Percentiles rank a stretch among this genome's conserved stretches.
Conservation (phyloP, 2,113 vertebrate genomes). For the Macroglossus sobrinus region DNA sequence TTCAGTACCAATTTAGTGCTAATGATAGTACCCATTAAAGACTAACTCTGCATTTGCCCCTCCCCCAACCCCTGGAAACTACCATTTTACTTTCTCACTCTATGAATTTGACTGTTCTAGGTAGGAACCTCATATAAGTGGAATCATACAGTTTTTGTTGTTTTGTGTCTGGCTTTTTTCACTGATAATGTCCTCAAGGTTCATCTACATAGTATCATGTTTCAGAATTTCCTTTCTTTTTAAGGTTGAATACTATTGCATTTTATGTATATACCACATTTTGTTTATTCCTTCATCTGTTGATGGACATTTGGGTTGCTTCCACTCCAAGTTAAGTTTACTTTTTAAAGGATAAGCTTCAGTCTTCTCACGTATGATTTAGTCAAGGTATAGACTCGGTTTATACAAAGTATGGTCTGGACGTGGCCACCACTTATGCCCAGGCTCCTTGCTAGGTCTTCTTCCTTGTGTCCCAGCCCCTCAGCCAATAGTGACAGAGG, state of each 20-base stretch:
- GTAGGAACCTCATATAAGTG: neutral
- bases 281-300: neutral
- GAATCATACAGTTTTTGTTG: neutral
- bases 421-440: neutral
- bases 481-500: neutral
- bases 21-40: neutral
- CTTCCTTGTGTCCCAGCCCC: neutral
- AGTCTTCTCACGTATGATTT: neutral
- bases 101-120: neutral
- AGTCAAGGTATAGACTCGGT: neutral
- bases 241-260: neutral
- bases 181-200: neutral
- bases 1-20: neutral
- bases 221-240: neutral
- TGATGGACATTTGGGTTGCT: neutral
- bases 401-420: neutral
- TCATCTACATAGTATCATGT: fast-evolving
- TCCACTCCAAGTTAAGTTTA: slow-evolving; percentile 81
- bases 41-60: neutral
- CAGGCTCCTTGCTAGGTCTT: neutral
- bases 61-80: neutral
- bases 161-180: neutral
- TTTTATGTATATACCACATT: fast-evolving
- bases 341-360: neutral
- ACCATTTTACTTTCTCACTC: neutral